These are phyloP conservation scores for Rhagoletis pomonella DNA, from an alignment of 1,140 invertebrate genomes.

Conservation along the genomic window DNA sequence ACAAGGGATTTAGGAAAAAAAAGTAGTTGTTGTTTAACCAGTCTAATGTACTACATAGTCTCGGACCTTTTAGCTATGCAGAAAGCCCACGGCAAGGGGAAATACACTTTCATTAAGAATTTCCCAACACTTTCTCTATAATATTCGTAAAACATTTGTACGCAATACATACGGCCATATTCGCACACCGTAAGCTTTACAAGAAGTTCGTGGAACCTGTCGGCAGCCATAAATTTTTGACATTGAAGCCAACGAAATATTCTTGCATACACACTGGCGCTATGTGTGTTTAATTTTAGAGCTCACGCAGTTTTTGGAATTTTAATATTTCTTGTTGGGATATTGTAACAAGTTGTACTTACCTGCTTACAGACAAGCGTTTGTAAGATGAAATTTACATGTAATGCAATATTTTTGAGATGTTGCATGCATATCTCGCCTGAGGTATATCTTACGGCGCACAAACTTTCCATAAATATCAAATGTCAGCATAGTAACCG, in stretches of 20 bases:
- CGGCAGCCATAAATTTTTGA: no score
- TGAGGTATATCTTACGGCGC: conserved; percentile 22
- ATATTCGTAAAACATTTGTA: background rate
- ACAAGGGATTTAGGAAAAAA: no score
- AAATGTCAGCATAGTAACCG: background rate
- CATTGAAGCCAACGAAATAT: background rate
- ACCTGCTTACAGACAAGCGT: background rate
- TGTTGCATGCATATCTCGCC: background rate
- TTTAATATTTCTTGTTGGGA: conserved; percentile 27
- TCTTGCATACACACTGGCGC: background rate
- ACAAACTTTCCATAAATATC: conserved; percentile 1
- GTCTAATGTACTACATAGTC: no score
- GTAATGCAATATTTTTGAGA: background rate
- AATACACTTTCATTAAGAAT: background rate
- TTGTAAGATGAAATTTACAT: background rate
- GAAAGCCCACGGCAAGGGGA: background rate
- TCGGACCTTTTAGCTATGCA: background rate
- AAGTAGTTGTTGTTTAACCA: no score
- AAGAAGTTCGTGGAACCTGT: no score
- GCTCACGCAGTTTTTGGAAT: background rate
- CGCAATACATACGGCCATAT: background rate
- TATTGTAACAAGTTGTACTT: background rate
- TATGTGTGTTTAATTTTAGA: background rate
- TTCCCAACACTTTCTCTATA: background rate
- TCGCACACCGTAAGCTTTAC: background rate